Evolutionary conservation across 1,140 invertebrate genomes (phyloP).

Genomic region (Harpegnathos saltator): DNA sequence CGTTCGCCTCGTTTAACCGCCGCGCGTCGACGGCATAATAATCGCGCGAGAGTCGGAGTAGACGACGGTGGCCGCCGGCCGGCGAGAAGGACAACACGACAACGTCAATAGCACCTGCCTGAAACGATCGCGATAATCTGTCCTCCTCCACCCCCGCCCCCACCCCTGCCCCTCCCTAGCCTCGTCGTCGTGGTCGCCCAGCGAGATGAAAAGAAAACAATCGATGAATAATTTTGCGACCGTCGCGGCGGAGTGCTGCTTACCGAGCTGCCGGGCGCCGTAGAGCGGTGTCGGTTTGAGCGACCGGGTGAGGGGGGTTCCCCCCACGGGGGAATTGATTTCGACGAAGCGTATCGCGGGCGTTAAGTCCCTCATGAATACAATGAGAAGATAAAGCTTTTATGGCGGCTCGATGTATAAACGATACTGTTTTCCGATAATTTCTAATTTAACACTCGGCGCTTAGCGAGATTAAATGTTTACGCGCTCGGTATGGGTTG

Average conservation of each 20-base stretch:
- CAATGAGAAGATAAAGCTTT: constrained; percentile 55
- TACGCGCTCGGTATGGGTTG: no score
- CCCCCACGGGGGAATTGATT: constrained; percentile 64
- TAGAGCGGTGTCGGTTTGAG: not conserved
- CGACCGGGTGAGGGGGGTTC: not conserved
- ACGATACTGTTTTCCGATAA: constrained; percentile 57
- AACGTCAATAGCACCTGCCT: constrained; percentile 42
- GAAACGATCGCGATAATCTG: constrained; percentile 64
- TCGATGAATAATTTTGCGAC: constrained; percentile 70
- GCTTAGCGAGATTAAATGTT: constrained; percentile 56
- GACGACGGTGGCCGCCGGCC: constrained; percentile 27
- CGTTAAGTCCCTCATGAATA: constrained; percentile 50
- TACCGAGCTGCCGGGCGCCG: not conserved
- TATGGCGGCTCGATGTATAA: constrained; percentile 44
- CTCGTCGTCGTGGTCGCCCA: no score
- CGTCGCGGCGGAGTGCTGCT: constrained; percentile 3
- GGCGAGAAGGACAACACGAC: constrained; percentile 29
- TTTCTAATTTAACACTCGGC: constrained; percentile 52
- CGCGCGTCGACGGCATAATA: constrained; percentile 81
- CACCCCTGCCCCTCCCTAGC: no score
- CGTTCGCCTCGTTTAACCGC: constrained; percentile 18
- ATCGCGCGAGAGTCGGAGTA: constrained; percentile 50
- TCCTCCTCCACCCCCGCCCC: not conserved
- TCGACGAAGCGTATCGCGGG: constrained; percentile 40
- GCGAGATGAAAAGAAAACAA: constrained; percentile 72